Percentiles rank a stretch among this genome's conserved stretches.
Evolutionary conservation across 2,113 vertebrate species (phyloP).

Genomic region (Cromileptes altivelis): DNA sequence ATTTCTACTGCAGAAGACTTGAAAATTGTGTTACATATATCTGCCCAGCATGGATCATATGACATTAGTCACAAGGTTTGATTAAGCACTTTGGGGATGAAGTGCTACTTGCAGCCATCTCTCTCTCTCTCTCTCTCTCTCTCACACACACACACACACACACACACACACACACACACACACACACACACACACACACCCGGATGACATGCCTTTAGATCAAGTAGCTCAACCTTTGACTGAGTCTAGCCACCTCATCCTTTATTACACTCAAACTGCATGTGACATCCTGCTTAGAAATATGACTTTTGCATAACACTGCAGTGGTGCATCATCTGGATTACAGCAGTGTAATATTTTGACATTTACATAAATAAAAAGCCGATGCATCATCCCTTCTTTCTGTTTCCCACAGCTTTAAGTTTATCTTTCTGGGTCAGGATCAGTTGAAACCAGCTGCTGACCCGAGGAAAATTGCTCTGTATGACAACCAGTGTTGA

Average conservation of each 20-base stretch:
- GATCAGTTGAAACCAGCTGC: not conserved
- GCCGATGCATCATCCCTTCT: not conserved
- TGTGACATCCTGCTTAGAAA: not conserved
- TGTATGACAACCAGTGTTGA: constrained; percentile 33
- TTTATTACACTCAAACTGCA: not conserved
- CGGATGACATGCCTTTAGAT: constrained; percentile 22
- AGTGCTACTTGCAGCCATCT: not conserved
- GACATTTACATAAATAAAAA: not conserved
- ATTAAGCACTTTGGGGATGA: constrained; percentile 27
- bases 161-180: constrained; percentile 25
- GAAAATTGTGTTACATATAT: constrained; percentile 1
- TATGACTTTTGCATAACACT: not conserved
- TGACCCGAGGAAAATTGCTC: constrained; percentile 34
- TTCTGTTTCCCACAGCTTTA: constrained; percentile 18
- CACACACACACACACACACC: constrained; percentile 9
- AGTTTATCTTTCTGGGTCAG: constrained; percentile 19
- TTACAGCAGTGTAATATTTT: not conserved
- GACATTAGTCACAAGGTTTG: constrained; percentile 66
- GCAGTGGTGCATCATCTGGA: not conserved
- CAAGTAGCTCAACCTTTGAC: constrained; percentile 21
- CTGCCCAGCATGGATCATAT: constrained; percentile 30
- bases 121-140: not conserved
- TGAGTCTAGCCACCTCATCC: constrained; percentile 25
- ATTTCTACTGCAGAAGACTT: not conserved
- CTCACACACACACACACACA: constrained; percentile 7